Evolutionary conservation across 2,888 invertebrate species (phyloP).

Genomic region (Ectemnius cavifrons): DNA sequence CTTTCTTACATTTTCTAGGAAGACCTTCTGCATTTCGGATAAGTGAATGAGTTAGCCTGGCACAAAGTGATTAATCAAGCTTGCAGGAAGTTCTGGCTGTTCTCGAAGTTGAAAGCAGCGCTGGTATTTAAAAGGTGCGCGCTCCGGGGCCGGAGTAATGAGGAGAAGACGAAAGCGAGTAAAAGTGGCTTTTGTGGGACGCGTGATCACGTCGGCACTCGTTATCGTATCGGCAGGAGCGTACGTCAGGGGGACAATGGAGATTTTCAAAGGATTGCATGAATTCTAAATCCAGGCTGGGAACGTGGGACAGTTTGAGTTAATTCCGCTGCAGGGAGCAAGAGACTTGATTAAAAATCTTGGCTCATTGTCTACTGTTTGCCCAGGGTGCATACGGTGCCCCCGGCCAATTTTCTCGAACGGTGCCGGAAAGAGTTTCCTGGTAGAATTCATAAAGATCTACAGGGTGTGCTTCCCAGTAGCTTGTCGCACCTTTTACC

Average conservation of each 20-base stretch:
- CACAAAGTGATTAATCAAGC: too few species aligned
- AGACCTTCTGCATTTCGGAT: too few species aligned
- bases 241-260: constrained; percentile 59
- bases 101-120: too few species aligned
- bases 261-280: constrained; percentile 73
- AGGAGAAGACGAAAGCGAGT: constrained; percentile 19
- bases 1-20: too few species aligned
- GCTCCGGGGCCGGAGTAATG: constrained; percentile 40
- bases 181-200: constrained; percentile 44
- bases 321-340: constrained; percentile 75
- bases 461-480: constrained; percentile 13
- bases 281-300: constrained; percentile 72
- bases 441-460: constrained; percentile 70
- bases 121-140: constrained; percentile 8
- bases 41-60: too few species aligned
- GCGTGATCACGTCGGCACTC: constrained; percentile 51
- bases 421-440: constrained; percentile 49
- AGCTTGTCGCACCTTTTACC: too few species aligned
- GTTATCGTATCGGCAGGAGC: constrained; percentile 46
- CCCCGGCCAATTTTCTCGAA: constrained; percentile 71
- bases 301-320: constrained; percentile 75
- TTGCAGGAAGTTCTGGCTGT: too few species aligned
- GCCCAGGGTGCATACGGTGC: constrained; percentile 70
- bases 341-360: constrained; percentile 76
- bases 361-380: constrained; percentile 75